phyloP scores from a whole-genome alignment of 2,888 invertebrate genomes.

The Epistrophe eligans region DNA sequence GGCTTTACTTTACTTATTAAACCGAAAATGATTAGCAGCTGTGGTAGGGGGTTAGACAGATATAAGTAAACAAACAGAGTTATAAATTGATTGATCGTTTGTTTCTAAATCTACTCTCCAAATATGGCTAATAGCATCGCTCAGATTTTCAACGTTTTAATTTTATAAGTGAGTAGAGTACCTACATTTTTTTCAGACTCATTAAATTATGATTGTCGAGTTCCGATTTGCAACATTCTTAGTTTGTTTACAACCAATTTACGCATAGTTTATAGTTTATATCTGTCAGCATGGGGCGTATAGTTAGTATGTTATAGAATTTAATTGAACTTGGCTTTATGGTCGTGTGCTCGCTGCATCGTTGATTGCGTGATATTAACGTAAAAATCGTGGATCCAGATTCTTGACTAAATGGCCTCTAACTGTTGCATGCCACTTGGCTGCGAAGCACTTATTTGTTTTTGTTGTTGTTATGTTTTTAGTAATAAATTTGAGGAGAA shows the following conservation, averaged over 20 bases:
- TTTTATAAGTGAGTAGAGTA: neutral
- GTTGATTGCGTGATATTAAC: constrained; percentile 3
- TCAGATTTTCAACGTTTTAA: neutral
- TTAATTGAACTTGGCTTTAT: neutral
- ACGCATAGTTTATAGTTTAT: constrained; percentile 22
- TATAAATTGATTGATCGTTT: constrained; percentile 23
- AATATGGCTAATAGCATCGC: neutral
- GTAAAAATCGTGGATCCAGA: constrained; percentile 32
- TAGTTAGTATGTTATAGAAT: neutral
- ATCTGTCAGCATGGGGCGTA: constrained; percentile 23
- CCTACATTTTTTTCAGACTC: neutral
- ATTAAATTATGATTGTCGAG: constrained; percentile 17
- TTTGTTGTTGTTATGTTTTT: neutral
- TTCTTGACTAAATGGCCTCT: constrained; percentile 23
- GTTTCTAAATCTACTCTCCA: neutral
- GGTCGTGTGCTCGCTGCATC: constrained; percentile 22
- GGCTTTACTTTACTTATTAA: neutral
- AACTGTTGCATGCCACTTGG: constrained; percentile 7
- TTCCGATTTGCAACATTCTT: constrained; percentile 18
- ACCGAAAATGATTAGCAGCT: neutral
- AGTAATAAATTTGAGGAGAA: constrained; percentile 14
- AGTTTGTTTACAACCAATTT: constrained; percentile 29
- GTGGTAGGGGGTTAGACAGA: neutral
- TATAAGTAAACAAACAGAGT: constrained; percentile 1
- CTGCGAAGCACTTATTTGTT: constrained; percentile 15